These are phyloP conservation scores for Capromys pilorides DNA, from an alignment of 2,797 vertebrate species.

Conservation along the genomic window DNA sequence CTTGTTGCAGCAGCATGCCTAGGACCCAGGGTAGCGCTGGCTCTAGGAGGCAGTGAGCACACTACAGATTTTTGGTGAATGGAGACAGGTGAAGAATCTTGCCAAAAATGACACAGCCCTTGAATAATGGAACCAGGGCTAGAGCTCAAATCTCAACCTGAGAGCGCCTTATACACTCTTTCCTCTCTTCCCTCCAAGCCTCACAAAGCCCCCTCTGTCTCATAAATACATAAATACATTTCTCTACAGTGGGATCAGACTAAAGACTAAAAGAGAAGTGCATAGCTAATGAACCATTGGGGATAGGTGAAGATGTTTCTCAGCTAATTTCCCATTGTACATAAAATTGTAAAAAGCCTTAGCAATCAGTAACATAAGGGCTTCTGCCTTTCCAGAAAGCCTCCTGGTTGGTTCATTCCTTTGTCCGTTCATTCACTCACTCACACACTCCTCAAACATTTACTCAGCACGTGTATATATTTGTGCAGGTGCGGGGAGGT, in stretches of 20 bases:
- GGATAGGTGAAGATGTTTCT: background rate
- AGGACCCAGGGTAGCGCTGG: too few species aligned
- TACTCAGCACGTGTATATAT: background rate
- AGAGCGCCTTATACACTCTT: rapidly evolving
- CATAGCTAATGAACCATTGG: background rate
- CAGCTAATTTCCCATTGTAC: background rate
- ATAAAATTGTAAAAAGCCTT: background rate
- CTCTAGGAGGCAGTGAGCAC: background rate
- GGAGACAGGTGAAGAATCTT: background rate
- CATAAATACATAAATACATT: background rate
- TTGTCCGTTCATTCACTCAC: background rate
- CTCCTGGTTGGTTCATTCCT: background rate
- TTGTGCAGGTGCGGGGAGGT: background rate
- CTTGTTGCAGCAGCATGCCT: background rate
- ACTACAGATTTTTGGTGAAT: background rate
- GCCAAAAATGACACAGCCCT: background rate
- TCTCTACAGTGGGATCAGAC: background rate
- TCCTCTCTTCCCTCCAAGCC: background rate
- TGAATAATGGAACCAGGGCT: background rate
- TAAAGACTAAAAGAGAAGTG: background rate
- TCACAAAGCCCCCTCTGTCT: background rate
- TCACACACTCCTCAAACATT: background rate
- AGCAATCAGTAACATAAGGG: background rate
- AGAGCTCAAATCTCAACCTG: background rate
- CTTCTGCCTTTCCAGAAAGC: background rate